These are phyloP conservation scores for Daphoenositta chrysoptera DNA, from an alignment of 2,113 vertebrate species.

Conservation along the genomic window DNA sequence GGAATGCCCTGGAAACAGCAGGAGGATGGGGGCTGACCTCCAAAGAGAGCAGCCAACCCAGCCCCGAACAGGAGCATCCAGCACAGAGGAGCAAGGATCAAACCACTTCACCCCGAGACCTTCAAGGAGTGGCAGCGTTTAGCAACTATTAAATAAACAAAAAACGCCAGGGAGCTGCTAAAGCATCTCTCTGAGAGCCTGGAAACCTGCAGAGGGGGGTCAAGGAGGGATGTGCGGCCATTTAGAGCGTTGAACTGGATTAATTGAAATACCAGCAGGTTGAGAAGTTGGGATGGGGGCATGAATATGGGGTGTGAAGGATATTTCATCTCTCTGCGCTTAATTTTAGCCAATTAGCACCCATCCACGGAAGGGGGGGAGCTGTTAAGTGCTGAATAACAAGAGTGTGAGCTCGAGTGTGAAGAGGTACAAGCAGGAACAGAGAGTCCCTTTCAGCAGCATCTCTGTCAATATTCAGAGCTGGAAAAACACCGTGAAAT, in stretches of 20 bases:
- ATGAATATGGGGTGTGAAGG: background rate
- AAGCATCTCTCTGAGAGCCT: background rate
- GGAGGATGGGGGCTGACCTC: background rate
- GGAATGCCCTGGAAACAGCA: background rate
- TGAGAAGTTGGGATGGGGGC: background rate
- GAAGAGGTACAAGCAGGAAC: constrained; percentile 17
- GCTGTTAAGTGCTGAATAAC: background rate
- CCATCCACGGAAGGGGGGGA: background rate
- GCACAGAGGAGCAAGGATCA: background rate
- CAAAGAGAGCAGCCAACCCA: background rate
- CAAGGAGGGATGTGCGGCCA: background rate
- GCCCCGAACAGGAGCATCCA: background rate
- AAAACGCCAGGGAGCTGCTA: background rate
- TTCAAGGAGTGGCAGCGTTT: background rate
- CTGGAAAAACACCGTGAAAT: constrained; percentile 33
- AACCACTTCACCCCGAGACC: background rate
- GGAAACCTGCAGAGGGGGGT: background rate
- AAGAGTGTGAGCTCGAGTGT: constrained; percentile 25
- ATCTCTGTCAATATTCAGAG: background rate
- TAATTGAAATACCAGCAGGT: background rate
- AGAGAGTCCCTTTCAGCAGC: constrained; percentile 7
- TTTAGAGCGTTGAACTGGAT: background rate
- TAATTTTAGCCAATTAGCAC: constrained; percentile 54
- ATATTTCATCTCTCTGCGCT: background rate
- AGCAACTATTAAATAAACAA: background rate